Evolutionary conservation across 1,140 invertebrate genomes (phyloP), one percentile per base, ranked within the genome.

Genomic region (Drosophila mayri): DNA sequence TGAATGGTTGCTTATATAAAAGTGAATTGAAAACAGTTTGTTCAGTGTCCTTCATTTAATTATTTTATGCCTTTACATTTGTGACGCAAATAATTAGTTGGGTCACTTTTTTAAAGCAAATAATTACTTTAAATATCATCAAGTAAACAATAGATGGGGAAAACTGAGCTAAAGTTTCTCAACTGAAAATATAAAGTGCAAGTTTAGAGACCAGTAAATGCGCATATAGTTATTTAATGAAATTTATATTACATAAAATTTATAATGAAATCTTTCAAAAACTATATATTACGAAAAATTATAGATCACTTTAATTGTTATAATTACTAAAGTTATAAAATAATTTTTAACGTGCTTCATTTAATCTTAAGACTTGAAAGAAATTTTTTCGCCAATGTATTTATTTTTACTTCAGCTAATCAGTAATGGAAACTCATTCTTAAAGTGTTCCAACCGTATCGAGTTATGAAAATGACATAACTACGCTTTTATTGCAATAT

Each of bases 1-100:
- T 43, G 20, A 52, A 47, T 40, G 28, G 18, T 18, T 10, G 16
- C 47, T 76, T 54, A 58, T 37, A 75, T 76, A 74, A 75, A 59
- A 49, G 5, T 40, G 16, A 25, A 35, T 30, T 4, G 35, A 38
- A 59, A 60, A 32, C 28, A 43, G 25, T 67, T 65, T 25, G 3
- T 35, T 22, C 18, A 35, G 25, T 65, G 43, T 46, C 35, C 43
- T 66, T 49, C 18, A 30, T 38, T 16, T 16, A 37, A 6, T 43
- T 62, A 4, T 65, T 25, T 57, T 16, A 43, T 16, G 11, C 20
- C 18, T 18, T 67, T 28, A 20, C 38, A 18, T 57, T 25, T 46
- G 16, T 70, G 35, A 37, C 30, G 54, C 54, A 71, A 71, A 58
- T 41, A 71, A 59, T 59, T 59, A 49, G 65, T 37, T 35, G 28